These are phyloP conservation scores for Cyclina sinensis DNA, from an alignment of 1,140 invertebrate species.

Conservation along the genomic window DNA sequence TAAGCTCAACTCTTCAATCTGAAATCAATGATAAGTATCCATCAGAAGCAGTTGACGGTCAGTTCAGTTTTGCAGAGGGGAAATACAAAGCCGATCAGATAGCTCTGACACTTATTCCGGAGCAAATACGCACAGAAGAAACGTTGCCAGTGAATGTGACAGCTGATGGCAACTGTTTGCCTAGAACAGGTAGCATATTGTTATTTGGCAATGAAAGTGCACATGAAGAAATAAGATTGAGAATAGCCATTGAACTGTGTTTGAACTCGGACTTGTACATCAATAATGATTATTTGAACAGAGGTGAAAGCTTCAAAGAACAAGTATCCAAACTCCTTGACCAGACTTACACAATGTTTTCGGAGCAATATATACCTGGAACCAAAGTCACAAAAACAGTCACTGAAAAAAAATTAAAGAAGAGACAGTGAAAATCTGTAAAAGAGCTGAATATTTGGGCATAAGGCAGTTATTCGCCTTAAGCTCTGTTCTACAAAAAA, in stretches of 20 bases:
- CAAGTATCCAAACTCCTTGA: conserved; percentile 6
- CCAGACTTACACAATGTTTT: conserved; percentile 16
- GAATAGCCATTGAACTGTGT: conserved; percentile 26
- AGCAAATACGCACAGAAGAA: background rate
- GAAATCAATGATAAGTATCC: background rate
- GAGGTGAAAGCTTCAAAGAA: conserved; percentile 8
- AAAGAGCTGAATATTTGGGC: conserved; percentile 22
- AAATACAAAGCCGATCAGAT: background rate
- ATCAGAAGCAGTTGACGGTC: background rate
- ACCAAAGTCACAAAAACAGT: conserved; percentile 23
- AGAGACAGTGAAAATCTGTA: conserved; percentile 20
- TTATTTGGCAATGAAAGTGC: conserved; percentile 39
- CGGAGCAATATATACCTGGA: background rate
- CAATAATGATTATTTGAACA: conserved; percentile 31
- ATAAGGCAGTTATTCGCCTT: conserved; percentile 7
- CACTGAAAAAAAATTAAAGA: background rate
- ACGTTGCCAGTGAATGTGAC: background rate
- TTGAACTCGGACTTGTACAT: conserved; percentile 8
- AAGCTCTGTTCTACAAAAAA: conserved; percentile 8
- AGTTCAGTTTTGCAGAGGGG: background rate
- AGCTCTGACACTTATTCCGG: background rate
- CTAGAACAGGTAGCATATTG: background rate
- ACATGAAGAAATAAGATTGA: conserved; percentile 42
- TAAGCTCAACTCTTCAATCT: background rate
- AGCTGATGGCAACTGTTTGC: background rate